Evolutionary conservation across 2,113 vertebrate genomes (phyloP), one percentile per base, ranked within the genome.

Genomic region (Anhinga anhinga): DNA sequence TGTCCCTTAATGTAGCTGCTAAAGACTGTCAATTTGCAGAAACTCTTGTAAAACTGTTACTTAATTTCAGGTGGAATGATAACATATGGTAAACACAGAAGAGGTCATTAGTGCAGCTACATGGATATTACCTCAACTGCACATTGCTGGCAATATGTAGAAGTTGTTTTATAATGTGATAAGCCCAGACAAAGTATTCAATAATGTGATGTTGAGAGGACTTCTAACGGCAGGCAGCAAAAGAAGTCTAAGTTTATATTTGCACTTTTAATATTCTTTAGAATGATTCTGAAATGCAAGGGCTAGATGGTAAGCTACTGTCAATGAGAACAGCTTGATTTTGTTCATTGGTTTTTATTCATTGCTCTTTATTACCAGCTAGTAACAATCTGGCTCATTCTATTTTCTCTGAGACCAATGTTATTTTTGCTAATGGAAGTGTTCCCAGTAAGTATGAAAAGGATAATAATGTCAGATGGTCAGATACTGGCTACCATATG

Each of bases 51-150:
- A 71, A 95, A 52, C 22, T 42, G 50, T 93, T 89, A 30, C 38
- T 97, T 89, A 62, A 88, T 95, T 98, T 97, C 90, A 61, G 58
- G 61, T 56, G 45, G 53, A 91, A 93, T 81, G 61, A 21, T 50
- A 76, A n/a, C 72, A 50, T 52, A 49, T 5, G 50, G 76, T 27
- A 89, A 85, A 82, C 69, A 69, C 40, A 55, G 42, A 52, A 66
- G 63, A 92, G 94, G 91, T 96, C 88, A 92, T 90, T 77, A 95
- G 76, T 27, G 7, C 76, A 71, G 87, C 86, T 90, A 53, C 42
- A 74, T 53, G 61, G 42, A 59, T 90, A 23, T 93, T 53, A 79
- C 80, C 62, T 79, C 86, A 88, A 11, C 50, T 61, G 83, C 38
- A 81, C 80, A 14, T 23, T 55, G 72, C 94, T 93, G 73, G 14